Base-by-base conservation (phyloP, 2,113 vertebrate genomes). In the Aleadryas rufinucha region DNA sequence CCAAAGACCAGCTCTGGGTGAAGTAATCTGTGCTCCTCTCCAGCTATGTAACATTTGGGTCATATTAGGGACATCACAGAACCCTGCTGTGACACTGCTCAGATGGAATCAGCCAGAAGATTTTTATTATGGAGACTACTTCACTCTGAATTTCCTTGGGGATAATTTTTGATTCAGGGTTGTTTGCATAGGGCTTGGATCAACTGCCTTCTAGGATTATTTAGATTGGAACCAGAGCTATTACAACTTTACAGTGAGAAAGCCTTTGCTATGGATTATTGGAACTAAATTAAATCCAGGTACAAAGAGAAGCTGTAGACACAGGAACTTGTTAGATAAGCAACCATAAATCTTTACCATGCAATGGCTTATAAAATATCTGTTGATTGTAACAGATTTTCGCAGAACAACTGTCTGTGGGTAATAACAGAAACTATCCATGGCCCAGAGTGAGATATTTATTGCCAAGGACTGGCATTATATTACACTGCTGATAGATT, bases 151-250 rank as follows among this genome's bases (percentile, higher is more conserved):
- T 95, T 95, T 95, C 96, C 96, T 92, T 53, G 60, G 95, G 96
- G 94, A 96, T 87, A 78, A 75, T 89, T 95, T 95, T 92, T 94
- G 89, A 95, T 84, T 92, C 81, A 57, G 37, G 41, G n/a, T 27
- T 96, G 93, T 93, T 97, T 96, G 93, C 60, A 89, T 0, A 94
- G 77, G 93, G 65, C 84, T 94, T 91, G 86, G 89, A 96, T 84
- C 93, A 95, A 79, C 76, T 92, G 77, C 89, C 95, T 96, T 92
- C 93, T 37, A 95, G 77, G 74, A 91, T 89, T 95, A 94, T 96
- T 97, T 94, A 93, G 87, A 95, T 94, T 97, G 96, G 95, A 97
- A 95, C 83, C 94, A 97, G 94, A 95, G 91, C 91, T 89, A 80
- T 89, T 84, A 92, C 56, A 87, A 49, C 49, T 94, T 78, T 31